Base-by-base conservation (phyloP, 2,888 invertebrate genomes). In the Microdon myrmicae region DNA sequence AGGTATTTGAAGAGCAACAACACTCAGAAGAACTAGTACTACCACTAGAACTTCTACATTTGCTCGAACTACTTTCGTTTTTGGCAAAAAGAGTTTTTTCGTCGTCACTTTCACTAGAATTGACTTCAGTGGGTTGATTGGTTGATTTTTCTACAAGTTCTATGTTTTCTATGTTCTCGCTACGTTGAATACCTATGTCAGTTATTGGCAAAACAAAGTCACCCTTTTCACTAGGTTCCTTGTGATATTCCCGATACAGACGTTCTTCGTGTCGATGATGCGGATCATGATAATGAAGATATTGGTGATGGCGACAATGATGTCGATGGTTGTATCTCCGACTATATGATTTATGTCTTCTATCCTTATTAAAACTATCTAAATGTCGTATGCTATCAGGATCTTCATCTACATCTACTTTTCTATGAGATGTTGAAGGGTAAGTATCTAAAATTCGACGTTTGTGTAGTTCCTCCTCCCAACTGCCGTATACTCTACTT, bases 31-130 rank as follows among this genome's bases (percentile, higher is more conserved):
- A n/a, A n/a, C n/a, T n/a, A n/a, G 51, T 54, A 6, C 54, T 67
- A 16, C 29, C 45, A 19, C 49, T 45, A 6, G 60, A 55, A 14
- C 38, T 61, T 25, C 38, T 44, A 41, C 28, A 31, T 45, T 22
- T 64, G 48, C 38, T 53, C 4, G 29, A 38, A 28, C 44, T 54
- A 34, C 26, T 51, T 26, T 14, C 59, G 22, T 29, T 31, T 64
- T 64, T 66, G 31, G 44, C 47, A 64, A 58, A 64, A 2, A 51
- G 64, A 7, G 32, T 56, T 37, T 23, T 47, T 32, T 58, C 53
- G 32, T 58, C 51, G 38, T 58, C 64, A n/a, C 39, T 45, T 6
- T 26, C 38, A n/a, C 49, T 44, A 2, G 49, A 22, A 10, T 32
- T 28, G 2, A 25, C 2, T 4, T 44, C 32, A n/a, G n/a, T n/a